Evolutionary conservation across 2,113 vertebrate species (phyloP).

Genomic region (Hoplias malabaricus): DNA sequence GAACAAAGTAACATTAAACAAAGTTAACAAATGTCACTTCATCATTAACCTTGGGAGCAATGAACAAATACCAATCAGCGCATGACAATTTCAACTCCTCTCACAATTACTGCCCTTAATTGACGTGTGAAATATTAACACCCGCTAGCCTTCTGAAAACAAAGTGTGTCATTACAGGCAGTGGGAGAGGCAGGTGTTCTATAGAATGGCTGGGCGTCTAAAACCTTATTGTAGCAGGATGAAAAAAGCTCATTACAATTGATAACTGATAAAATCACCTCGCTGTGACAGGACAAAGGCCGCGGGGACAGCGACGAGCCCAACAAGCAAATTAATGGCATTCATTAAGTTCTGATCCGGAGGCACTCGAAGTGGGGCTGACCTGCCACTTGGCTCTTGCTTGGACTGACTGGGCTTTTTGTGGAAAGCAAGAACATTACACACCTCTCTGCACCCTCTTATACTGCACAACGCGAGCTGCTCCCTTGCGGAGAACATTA

Average conservation of each 20-base stretch:
- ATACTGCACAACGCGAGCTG: neutral
- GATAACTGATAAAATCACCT: slow-evolving; percentile 73
- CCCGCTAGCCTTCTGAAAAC: neutral
- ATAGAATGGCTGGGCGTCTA: neutral
- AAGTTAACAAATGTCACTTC: slow-evolving; percentile 24
- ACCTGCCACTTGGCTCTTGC: slow-evolving; percentile 66
- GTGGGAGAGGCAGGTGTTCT: neutral
- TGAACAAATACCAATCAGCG: neutral
- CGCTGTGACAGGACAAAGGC: slow-evolving; percentile 71
- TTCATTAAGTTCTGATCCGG: slow-evolving; percentile 72
- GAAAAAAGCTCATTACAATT: slow-evolving; percentile 71
- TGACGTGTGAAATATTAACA: neutral
- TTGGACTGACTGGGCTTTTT: slow-evolving; percentile 55
- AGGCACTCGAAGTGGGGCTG: slow-evolving; percentile 63
- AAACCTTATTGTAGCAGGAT: neutral
- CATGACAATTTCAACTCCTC: slow-evolving; percentile 2
- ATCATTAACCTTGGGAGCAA: slow-evolving; percentile 18
- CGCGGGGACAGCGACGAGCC: slow-evolving; percentile 65
- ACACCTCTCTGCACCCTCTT: neutral
- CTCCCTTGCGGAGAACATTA: neutral
- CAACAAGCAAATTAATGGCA: slow-evolving; percentile 71
- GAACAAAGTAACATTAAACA: neutral
- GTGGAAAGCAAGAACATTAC: neutral
- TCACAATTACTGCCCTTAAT: neutral
- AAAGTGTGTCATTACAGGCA: neutral